Base-by-base conservation (phyloP, 1,140 invertebrate species). In the Diploscapter pachys region DNA sequence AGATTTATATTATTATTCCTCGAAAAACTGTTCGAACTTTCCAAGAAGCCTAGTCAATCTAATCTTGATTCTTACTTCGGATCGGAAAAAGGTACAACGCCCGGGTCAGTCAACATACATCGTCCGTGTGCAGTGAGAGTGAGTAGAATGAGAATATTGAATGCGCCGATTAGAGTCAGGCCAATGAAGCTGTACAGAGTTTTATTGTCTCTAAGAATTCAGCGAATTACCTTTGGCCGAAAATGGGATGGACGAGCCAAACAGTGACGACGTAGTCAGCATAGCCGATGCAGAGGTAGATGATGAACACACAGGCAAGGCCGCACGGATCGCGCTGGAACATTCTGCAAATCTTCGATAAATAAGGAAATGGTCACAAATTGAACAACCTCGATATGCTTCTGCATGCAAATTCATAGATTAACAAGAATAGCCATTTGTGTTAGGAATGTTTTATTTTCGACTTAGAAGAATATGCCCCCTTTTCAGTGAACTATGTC, bases 251-350 rank as follows among this genome's bases (percentile, higher is more conserved):
- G 76, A 95, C 90, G 77, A 95, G 90, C 92, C 93, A 94, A 86
- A 90, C 87, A 69, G 93, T 89, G 8, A 95, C 91, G 62, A 93
- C 93, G 89, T 95, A 95, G 87, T 95, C 93, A 4, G 93, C 93
- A 86, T 95, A 95, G 80, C 93, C 89, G 57, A 95, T 89, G 51
- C 92, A 91, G 50, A 89, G 81, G 85, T 95, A 95, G 9, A 92
- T 93, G 75, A 94, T 89, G 68, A 92, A 86, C 75, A 94, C 90
- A 86, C 93, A 95, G 76, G 92, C 89, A 81, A 95, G 90, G 77
- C 93, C 93, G 86, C 93, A 95, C 56, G 92, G 92, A 89, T 95
- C 93, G 78, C 89, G 89, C 67, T 93, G 89, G 83, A 89, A 74
- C 72, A 70, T 70, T 70, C 53, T 69, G n/a, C 62, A 49, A 5